phyloP scores from a whole-genome alignment of 1,140 invertebrate species.

The Diachasma alloeum region DNA sequence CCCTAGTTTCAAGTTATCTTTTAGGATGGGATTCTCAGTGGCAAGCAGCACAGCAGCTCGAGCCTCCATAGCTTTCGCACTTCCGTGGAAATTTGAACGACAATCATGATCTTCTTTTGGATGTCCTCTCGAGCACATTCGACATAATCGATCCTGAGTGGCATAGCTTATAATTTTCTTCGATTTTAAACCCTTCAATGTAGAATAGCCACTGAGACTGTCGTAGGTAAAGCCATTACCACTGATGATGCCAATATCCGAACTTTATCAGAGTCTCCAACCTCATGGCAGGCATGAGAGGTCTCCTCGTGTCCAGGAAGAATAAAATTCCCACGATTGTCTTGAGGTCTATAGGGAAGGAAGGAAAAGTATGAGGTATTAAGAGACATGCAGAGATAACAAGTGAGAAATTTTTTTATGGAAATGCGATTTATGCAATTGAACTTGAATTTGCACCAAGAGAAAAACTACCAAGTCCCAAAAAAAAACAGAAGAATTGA shows the following conservation, averaged over 20 bases:
- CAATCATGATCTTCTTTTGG: constrained; percentile 19
- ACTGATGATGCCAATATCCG: constrained; percentile 24
- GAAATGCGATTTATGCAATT: too few species aligned
- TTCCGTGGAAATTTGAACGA: constrained; percentile 26
- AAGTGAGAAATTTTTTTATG: too few species aligned
- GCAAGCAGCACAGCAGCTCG: constrained; percentile 15
- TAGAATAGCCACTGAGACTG: constrained; percentile 22
- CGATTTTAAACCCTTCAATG: constrained; percentile 4
- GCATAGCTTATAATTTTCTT: constrained; percentile 14
- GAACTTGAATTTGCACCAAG: too few species aligned
- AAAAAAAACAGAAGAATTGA: too few species aligned
- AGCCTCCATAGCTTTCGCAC: constrained; percentile 34
- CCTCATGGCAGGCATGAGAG: too few species aligned
- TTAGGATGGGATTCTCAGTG: constrained; percentile 19
- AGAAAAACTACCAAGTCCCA: too few species aligned
- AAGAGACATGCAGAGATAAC: too few species aligned
- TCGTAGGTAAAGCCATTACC: constrained; percentile 28
- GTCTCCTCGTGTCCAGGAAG: too few species aligned
- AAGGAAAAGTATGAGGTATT: too few species aligned
- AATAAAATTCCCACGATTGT: too few species aligned
- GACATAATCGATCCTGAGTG: constrained; percentile 22
- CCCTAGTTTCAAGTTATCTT: constrained; percentile 25
- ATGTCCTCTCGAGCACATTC: constrained; percentile 10
- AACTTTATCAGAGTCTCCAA: background rate
- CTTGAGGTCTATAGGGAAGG: too few species aligned